Base-by-base conservation (phyloP, 2,113 vertebrate species). In the Sinocyclocheilus grahami region DNA sequence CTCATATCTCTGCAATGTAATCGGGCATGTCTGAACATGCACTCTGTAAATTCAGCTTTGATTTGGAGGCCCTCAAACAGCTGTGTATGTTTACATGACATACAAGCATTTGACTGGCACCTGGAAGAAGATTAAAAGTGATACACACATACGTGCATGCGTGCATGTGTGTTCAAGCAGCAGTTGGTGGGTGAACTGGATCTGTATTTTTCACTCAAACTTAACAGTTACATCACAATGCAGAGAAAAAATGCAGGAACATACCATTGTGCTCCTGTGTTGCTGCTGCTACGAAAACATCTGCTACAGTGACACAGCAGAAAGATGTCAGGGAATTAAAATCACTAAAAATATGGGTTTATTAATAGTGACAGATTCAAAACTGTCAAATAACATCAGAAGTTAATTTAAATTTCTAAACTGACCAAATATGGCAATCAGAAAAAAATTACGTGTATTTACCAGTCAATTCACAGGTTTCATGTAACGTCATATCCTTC, bases 31-130 rank as follows among this genome's bases (percentile, higher is more conserved):
- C 86, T 71, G 60, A 58, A 78, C 63, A 85, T 20, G 58, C 12
- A 12, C 63, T 82, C 58, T 58, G n/a, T 78, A 85, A 86, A 87
- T 71, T 72, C 37, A 55, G 20, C 58, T 86, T 71, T 30, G 79
- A 67, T 75, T 58, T 53, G 27, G 48, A 82, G 33, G 53, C 53
- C 58, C 14, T 81, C 30, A 76, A 60, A 13, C 75, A 67, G 63
- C 48, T 63, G 60, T 69, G 74, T 67, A 39, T 51, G 84, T 83
- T 83, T 83, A 58, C 20, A 18, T 27, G 46, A 63, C 71, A 69
- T 18, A 62, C 80, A 51, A 74, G 55, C 13, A 24, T 27, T 67
- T 86, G 67, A 86, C 24, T 82, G 72, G 27, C 58, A 88, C 33
- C 60, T 48, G 9, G 27, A 24, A 62, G 58, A n/a, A 6, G 30